Evolutionary conservation across 2,113 vertebrate species (phyloP).

Genomic region (Atrichornis clamosus): DNA sequence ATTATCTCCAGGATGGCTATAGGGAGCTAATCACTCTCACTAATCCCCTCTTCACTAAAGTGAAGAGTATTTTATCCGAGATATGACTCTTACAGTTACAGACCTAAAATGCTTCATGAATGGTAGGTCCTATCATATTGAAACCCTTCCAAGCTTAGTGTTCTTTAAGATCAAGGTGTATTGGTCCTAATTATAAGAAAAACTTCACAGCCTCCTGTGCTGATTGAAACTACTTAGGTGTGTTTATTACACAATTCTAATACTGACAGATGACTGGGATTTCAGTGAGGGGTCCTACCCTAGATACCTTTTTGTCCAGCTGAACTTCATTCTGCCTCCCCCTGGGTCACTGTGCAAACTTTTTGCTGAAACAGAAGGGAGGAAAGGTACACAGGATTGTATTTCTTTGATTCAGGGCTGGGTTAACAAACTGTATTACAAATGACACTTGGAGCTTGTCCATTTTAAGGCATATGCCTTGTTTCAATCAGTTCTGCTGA

Average conservation of each 20-base stretch:
- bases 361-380: neutral
- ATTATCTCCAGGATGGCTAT: neutral
- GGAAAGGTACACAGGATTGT: neutral
- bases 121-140: neutral
- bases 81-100: neutral
- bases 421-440: neutral
- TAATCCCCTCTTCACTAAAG: too few species aligned
- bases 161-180: neutral
- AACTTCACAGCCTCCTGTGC: neutral
- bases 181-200: neutral
- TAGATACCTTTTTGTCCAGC: neutral
- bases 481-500: conserved; percentile 35
- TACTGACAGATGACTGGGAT: neutral
- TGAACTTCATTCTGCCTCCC: neutral
- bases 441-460: neutral
- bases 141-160: neutral
- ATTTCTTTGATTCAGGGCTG: neutral
- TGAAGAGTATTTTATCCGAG: neutral
- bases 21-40: neutral
- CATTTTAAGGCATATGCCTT: conserved; percentile 9
- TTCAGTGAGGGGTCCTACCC: neutral
- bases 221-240: neutral
- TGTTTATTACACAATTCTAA: neutral
- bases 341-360: neutral
- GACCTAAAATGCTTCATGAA: neutral